Evolutionary conservation across 1,140 invertebrate species (phyloP).

Genomic region (Araneus ventricosus): DNA sequence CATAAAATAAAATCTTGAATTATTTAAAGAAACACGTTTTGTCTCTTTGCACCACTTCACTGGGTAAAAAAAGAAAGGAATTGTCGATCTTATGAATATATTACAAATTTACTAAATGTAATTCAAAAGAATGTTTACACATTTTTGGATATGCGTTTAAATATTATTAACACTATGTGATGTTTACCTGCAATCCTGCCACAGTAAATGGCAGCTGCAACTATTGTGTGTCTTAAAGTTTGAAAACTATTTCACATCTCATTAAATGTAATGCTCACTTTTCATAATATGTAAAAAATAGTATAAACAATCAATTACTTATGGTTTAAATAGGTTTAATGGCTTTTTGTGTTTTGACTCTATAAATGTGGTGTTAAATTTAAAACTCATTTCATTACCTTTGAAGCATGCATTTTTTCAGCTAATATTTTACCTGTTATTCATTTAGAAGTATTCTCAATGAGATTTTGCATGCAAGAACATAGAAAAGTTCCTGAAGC

Average conservation of each 20-base stretch:
- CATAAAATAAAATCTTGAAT: background rate
- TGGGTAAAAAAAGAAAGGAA: background rate
- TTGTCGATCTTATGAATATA: too few species aligned
- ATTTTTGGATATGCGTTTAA: constrained; percentile 14
- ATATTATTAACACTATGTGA: constrained; percentile 41
- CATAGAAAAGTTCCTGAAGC: constrained; percentile 69
- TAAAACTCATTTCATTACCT: constrained; percentile 59
- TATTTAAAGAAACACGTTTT: background rate
- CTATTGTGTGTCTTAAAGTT: constrained; percentile 65
- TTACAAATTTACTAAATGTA: constrained; percentile 10
- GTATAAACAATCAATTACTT: constrained; percentile 68
- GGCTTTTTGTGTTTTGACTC: constrained; percentile 69
- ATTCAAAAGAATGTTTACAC: background rate
- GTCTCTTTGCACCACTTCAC: background rate
- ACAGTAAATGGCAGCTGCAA: constrained; percentile 72
- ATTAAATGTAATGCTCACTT: constrained; percentile 65
- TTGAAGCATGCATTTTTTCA: constrained; percentile 66
- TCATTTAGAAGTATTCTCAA: constrained; percentile 75
- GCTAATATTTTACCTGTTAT: constrained; percentile 73
- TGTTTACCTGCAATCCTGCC: constrained; percentile 74
- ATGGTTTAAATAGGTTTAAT: constrained; percentile 58
- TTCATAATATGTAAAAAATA: constrained; percentile 63
- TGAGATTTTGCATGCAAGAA: constrained; percentile 74
- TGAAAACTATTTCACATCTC: constrained; percentile 68
- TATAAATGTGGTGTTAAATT: constrained; percentile 72